phyloP scores from a whole-genome alignment of 2,888 invertebrate genomes.

The Parnassius orleans region DNA sequence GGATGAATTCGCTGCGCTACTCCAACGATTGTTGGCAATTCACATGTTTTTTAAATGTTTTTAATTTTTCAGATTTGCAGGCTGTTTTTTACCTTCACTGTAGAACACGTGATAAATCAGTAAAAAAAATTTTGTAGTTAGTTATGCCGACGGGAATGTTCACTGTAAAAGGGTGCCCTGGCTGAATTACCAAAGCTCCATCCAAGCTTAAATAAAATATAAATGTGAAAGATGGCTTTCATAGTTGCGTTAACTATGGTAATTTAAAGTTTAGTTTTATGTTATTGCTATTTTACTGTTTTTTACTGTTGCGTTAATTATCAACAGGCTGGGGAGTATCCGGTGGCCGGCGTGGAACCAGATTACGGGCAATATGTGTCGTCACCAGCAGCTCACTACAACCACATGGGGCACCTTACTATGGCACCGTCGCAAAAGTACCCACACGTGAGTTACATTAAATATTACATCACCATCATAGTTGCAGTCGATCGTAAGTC shows the following conservation, averaged over 20 bases:
- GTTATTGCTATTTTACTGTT: background rate
- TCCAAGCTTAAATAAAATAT: too few species aligned
- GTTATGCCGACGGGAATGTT: too few species aligned
- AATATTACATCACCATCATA: too few species aligned
- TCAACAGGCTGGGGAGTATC: constrained; percentile 67
- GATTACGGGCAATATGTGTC: constrained; percentile 78
- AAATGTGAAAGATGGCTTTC: too few species aligned
- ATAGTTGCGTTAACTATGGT: background rate
- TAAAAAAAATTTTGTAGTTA: background rate
- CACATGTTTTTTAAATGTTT: too few species aligned
- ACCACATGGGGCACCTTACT: constrained; percentile 77
- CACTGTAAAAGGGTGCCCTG: background rate
- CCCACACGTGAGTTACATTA: constrained; percentile 64
- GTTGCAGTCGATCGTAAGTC: too few species aligned
- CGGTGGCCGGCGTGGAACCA: constrained; percentile 67
- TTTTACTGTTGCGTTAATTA: too few species aligned
- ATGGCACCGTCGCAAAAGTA: constrained; percentile 79
- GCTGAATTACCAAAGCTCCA: background rate
- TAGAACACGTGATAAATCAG: too few species aligned
- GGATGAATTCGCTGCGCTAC: too few species aligned
- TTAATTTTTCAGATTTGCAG: too few species aligned
- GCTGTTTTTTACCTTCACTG: too few species aligned
- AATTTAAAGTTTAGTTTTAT: background rate
- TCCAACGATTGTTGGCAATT: too few species aligned
- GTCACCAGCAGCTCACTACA: constrained; percentile 74